These are phyloP conservation scores for Nephila pilipes DNA, from an alignment of 1,140 invertebrate genomes.

Conservation along the genomic window DNA sequence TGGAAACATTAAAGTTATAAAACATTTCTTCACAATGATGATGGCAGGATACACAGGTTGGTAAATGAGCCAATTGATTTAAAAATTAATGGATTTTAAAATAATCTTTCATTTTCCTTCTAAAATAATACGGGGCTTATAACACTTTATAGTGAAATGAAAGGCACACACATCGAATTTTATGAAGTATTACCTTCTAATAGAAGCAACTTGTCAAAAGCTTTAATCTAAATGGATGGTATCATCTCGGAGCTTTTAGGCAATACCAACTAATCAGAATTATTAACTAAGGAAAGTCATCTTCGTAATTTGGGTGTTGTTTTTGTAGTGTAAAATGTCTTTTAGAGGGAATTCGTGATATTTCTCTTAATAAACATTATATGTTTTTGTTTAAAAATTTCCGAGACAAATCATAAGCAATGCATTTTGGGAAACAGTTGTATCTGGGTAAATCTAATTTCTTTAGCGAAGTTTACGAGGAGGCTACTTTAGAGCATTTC, in stretches of 20 bases:
- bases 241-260: not conserved
- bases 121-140: no score
- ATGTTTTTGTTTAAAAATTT: slow-evolving; percentile 9
- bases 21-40: no score
- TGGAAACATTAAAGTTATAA: no score
- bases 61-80: no score
- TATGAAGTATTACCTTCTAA: not conserved
- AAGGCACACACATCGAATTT: no score
- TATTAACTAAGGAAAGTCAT: not conserved
- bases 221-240: slow-evolving; percentile 2
- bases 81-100: no score
- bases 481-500: not conserved
- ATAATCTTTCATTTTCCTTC: not conserved
- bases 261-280: not conserved
- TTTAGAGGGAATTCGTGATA: not conserved
- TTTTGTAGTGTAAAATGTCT: slow-evolving; percentile 37
- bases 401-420: not conserved
- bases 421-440: not conserved
- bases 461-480: slow-evolving; percentile 79
- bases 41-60: no score
- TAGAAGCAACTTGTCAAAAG: not conserved
- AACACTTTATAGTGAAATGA: no score
- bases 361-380: not conserved
- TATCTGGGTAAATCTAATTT: not conserved
- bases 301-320: not conserved